Base-by-base conservation (phyloP, 2,888 invertebrate species). In the Tricholauxania praeusta region DNA sequence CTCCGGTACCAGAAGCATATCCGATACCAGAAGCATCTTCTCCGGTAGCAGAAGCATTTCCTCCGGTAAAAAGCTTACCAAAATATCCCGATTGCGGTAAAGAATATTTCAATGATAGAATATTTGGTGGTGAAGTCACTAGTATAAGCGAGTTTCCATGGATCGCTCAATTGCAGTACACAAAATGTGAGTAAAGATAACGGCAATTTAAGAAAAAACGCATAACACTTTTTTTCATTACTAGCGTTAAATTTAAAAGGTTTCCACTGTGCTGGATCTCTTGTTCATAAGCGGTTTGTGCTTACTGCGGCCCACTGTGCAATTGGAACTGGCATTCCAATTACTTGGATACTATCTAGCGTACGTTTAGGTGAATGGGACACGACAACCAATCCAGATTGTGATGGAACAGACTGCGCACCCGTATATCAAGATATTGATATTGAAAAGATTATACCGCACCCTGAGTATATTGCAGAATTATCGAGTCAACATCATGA, bases 291-390 rank as follows among this genome's bases (percentile, higher is more conserved):
- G 10, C 73, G 89, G 78, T 93, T 93, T 80, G 89, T 93, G 2
- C 79, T 93, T 67, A 93, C 93, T 0, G 93, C 93, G 0, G 92
- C 91, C 1, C 93, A 93, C 80, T 93, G 93, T 79, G 86, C 93
- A 48, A 90, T 89, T 80, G 91, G 91, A 15, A 90, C 89, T 80
- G 91, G 91, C 74, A 88, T 89, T 22, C 92, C 91, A 0, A 78
- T 79, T 12, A 87, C 84, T 14, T 92, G 91, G 91, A 89, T 82
- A 78, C 79, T 93, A 3, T 67, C 51, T 59, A 62, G 73, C 48
- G 79, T 80, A n/a, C 78, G 80, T 32, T 65, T 81, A 14, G 81
- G 81, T 53, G 81, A 81, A 76, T 79, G 78, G 88, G 89, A 93
- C 82, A 90, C 90, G 0, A 86, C 89, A 0, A 90, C 88, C 4